Evolutionary conservation across 2,888 invertebrate genomes (phyloP), one percentile per base, ranked within the genome.

Genomic region (Eumerus sabulonum): DNA sequence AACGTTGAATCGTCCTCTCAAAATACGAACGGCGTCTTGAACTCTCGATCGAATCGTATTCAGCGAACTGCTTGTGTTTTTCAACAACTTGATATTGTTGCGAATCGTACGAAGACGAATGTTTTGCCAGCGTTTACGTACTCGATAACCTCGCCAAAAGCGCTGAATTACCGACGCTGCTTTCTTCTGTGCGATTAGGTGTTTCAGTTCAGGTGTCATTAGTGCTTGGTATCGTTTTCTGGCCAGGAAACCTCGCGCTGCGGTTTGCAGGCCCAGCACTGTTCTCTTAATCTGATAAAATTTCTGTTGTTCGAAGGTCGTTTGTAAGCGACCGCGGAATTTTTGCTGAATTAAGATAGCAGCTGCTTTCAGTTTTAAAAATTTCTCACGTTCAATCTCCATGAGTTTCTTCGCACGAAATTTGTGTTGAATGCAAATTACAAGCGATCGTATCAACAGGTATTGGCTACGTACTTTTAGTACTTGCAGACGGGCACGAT

Each of bases 131-230:
- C 84, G 84, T 13, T 84, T 84, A 9, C 89, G 86, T 2, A 84
- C 88, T 18, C 83, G 85, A 83, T 92, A 90, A 0, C 92, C 92
- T 1, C 92, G 90, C 89, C 91, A 92, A 50, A 90, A 86, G 3
- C 91, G 90, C 89, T 94, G 94, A 84, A 94, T 94, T 84, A 90
- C 90, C 1, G 90, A 90, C 11, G 92, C 93, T 3, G 94, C 93
- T 79, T 89, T 89, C 81, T 89, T 86, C 35, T 85, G 87, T 59
- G 85, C 87, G 63, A 88, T 85, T 51, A 90, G 86, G 83, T 90
- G 90, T 82, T 86, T 88, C 70, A 87, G 87, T 85, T 89, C 90
- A 1, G 89, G 85, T 74, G 90, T 90, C 85, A 88, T 90, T 74
- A 89, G 88, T n/a, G 83, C 83, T 83, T 90, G 85, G 72, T 91